Percentiles rank a stretch among this genome's conserved stretches.
Conservation (phyloP, 2,113 vertebrate genomes). For the Oreochromis aureus region DNA sequence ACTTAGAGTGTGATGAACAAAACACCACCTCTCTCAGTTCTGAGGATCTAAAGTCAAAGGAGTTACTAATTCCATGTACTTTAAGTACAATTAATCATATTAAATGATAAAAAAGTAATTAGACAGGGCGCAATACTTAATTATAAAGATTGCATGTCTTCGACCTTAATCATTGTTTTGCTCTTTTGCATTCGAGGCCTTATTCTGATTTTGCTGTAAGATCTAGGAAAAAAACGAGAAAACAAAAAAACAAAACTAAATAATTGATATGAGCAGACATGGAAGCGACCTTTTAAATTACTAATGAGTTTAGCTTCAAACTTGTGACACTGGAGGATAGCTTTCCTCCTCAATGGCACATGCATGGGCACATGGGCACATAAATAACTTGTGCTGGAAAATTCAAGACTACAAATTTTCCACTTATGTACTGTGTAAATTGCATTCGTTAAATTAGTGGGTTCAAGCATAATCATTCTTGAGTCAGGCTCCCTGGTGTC, state of each 20-base stretch:
- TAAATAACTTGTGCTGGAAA: not conserved
- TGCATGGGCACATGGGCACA: not conserved
- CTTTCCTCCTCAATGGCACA: constrained; percentile 10
- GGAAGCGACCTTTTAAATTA: constrained; percentile 56
- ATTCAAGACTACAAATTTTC: constrained; percentile 14
- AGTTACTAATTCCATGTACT: not conserved
- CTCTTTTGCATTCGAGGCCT: not conserved
- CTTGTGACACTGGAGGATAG: constrained; percentile 32
- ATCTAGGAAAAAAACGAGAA: not conserved
- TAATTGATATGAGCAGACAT: constrained; percentile 51
- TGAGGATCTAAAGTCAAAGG: not conserved
- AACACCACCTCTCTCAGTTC: not conserved
- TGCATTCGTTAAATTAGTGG: constrained; percentile 3
- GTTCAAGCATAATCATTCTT: constrained; percentile 4
- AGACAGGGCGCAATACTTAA: not conserved
- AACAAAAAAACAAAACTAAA: constrained; percentile 25
- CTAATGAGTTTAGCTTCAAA: constrained; percentile 54
- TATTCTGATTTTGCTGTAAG: not conserved
- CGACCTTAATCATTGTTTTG: not conserved
- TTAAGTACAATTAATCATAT: not conserved
- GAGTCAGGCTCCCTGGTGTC: constrained; percentile 15
- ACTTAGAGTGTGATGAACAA: constrained; percentile 3
- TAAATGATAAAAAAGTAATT: not conserved
- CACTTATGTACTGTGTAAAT: not conserved
- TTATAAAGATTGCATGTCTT: not conserved